Base-by-base conservation (phyloP, 2,888 invertebrate species). In the Lithophane socia region DNA sequence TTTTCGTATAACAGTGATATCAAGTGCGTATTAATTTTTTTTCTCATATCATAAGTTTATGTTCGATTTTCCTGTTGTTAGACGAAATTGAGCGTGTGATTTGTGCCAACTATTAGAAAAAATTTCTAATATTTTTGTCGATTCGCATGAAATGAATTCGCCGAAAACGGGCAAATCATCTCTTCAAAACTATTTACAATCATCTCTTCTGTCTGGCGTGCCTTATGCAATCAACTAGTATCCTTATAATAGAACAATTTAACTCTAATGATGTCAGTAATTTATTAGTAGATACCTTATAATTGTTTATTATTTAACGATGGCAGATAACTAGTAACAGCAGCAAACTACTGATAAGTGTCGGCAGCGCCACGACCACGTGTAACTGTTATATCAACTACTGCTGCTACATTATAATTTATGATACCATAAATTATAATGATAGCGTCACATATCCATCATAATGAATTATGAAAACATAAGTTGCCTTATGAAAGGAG, bases 1-100 rank as follows among this genome's bases (percentile, higher is more conserved):
- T 65, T 68, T 78, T 67, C 1, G n/a, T 3, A 18, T 69, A 29
- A 47, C 21, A 42, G 13, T 13, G 16, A 56, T 18, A 21, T 18
- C 2, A 49, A 18, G 8, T 61, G 21, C 47, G 8, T 21, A 37
- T 65, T 18, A 49, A 1, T 0, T 1, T 24, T 18, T 54, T 37
- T 54, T 68, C 60, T 60, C n/a, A 8, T 47, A 9, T 42, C 24
- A 42, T 37, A 18, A n/a, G 21, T 47, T 29, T n/a, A 42, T 64
- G 47, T 69, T 73, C 10, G 61, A 44, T 69, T 79, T 79, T 79
- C 67, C n/a, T 68, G 60, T 70, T 70, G 54, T 61, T 56, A 52
- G 24, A n/a, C 5, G 16, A 73, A 73, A 70, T 56, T 52, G 16
- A 56, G 69, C 80, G 44, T 70, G 73, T 29, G 44, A 73, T 73